Evolutionary conservation across 2,888 invertebrate species (phyloP), one percentile per base, ranked within the genome.

Genomic region (Brachylomia viminalis): DNA sequence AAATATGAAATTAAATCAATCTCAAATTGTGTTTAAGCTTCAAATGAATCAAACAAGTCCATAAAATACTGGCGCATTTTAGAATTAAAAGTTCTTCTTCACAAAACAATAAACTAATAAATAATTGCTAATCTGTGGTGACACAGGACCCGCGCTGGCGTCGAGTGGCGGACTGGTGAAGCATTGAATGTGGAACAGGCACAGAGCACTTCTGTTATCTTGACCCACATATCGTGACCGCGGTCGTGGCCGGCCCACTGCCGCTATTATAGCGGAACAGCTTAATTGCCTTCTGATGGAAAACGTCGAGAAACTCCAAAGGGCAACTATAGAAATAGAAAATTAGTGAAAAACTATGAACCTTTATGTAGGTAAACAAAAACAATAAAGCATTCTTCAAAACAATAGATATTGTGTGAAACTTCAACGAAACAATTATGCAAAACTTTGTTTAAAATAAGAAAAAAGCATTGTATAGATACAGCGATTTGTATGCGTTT

Each of bases 221-320:
- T 94, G 95, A 95, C 95, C 95, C 91, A 95, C 93, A 93, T 95
- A 91, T 87, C 85, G 91, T 91, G 94, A 92, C 93, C 94, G 93
- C 93, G 92, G 92, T 89, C 90, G 91, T 91, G 92, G 91, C 90
- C 92, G 89, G 83, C 86, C 88, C 86, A 84, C 88, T 90, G 86
- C 76, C 89, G 88, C 87, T 90, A 88, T 88, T 90, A 89, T 91
- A 92, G 90, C 92, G 92, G 92, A 92, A 93, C 90, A 92, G 91
- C 91, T 91, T 92, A 92, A 93, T 93, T 92, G 90, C 88, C 83
- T 72, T 75, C 69, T 80, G 81, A 80, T 75, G 81, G 67, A 82
- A 84, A 84, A 72, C 33, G 73, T 80, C 79, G 76, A 73, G 49
- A 85, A 86, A 84, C 80, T 84, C 74, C 49, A 79, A 82, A 77